phyloP scores from a whole-genome alignment of 2,888 invertebrate genomes.

The Macaria notata region DNA sequence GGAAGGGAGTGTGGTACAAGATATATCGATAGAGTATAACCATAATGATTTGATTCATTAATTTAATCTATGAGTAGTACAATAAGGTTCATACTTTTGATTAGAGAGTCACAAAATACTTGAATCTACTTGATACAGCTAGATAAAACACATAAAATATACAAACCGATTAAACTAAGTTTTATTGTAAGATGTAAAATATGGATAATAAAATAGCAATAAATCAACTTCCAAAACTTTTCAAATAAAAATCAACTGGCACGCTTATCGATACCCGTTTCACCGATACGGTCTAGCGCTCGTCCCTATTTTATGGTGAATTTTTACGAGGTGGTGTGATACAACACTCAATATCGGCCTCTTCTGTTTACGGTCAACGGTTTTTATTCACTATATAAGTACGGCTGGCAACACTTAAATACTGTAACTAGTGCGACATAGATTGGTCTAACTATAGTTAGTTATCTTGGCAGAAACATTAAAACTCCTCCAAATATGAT shows the following conservation, averaged over 20 bases:
- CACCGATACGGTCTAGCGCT: constrained; percentile 20
- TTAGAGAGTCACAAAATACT: no score
- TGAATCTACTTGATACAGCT: no score
- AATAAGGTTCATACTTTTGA: no score
- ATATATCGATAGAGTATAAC: no score
- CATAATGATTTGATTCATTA: no score
- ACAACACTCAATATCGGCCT: constrained; percentile 69
- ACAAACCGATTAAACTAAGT: neutral
- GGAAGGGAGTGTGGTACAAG: no score
- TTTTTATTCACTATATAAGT: constrained; percentile 58
- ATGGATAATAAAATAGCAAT: neutral
- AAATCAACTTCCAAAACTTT: neutral
- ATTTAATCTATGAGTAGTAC: no score
- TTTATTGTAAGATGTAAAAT: no score
- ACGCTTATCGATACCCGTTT: constrained; percentile 13
- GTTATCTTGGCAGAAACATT: no score
- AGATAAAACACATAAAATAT: neutral
- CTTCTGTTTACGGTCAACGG: constrained; percentile 69
- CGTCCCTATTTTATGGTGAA: constrained; percentile 29
- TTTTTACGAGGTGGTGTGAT: constrained; percentile 40
- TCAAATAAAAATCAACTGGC: constrained; percentile 3
- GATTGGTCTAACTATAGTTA: no score
- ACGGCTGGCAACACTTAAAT: constrained; percentile 34
- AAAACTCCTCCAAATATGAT: no score
- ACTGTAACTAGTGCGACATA: no score